Evolutionary conservation across 2,113 vertebrate genomes (phyloP).

Genomic region (Chaenogobius annularis): DNA sequence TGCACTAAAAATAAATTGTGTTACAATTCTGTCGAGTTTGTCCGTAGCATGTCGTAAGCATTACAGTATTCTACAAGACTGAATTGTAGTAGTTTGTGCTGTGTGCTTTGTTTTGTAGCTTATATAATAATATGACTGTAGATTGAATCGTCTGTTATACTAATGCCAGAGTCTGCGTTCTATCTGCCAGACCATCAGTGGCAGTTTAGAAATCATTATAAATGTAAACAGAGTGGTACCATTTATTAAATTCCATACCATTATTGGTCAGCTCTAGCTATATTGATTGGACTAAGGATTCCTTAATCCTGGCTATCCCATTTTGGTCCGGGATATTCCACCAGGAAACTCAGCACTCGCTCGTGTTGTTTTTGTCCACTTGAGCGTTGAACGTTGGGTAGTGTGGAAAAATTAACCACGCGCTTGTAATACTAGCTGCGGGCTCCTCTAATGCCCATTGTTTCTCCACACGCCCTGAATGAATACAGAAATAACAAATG

Average conservation of each 20-base stretch:
- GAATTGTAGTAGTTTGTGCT: no score
- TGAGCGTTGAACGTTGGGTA: constrained; percentile 24
- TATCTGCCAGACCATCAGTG: no score
- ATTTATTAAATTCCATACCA: not conserved
- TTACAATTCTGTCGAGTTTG: not conserved
- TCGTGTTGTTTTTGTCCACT: constrained; percentile 21
- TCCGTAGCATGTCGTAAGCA: not conserved
- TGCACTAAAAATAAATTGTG: not conserved
- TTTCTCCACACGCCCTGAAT: constrained; percentile 31
- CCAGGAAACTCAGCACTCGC: constrained; percentile 1
- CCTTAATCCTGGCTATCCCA: not conserved
- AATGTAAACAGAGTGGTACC: not conserved
- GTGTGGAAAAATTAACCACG: constrained; percentile 56
- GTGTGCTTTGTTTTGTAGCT: not conserved
- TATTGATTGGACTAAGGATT: not conserved
- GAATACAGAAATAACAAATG: constrained; percentile 15
- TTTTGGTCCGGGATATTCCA: not conserved
- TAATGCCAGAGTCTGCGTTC: no score
- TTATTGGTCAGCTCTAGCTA: not conserved
- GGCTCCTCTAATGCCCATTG: constrained; percentile 48
- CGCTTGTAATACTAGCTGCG: constrained; percentile 57
- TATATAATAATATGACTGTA: not conserved
- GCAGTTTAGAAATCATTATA: no score
- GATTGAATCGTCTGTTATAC: not conserved
- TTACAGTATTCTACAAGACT: not conserved